Conservation (phyloP, 2,888 invertebrate species). For the Callyntrura sp. region DNA sequence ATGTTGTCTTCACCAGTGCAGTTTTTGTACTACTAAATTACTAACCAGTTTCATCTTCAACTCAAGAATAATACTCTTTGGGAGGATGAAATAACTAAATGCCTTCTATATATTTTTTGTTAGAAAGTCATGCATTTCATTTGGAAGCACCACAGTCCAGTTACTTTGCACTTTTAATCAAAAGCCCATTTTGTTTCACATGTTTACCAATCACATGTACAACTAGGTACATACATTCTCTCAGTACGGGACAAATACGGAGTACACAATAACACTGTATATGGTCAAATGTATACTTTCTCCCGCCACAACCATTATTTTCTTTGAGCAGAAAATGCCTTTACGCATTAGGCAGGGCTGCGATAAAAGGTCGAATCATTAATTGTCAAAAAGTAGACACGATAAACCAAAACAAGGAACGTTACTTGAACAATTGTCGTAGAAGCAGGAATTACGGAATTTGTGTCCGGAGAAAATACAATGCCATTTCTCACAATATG, state of each 20-base stretch:
- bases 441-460: background rate
- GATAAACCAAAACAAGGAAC: background rate
- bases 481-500: background rate
- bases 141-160: too few species aligned
- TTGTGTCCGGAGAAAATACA: background rate
- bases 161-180: constrained; percentile 1
- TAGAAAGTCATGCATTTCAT: background rate
- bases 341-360: background rate
- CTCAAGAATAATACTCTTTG: background rate
- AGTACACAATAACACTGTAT: background rate
- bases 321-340: background rate
- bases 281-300: background rate
- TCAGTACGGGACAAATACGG: background rate
- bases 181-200: constrained; percentile 12
- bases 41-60: background rate
- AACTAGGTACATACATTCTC: constrained; percentile 30
- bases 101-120: background rate
- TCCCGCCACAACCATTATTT: too few species aligned
- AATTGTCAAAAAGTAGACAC: background rate
- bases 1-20: background rate
- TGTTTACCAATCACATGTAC: background rate
- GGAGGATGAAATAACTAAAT: constrained; percentile 5
- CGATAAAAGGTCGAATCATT: too few species aligned
- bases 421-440: background rate
- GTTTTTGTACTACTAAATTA: constrained; percentile 7